phyloP scores from a whole-genome alignment of 2,888 invertebrate genomes.

The Sepioteuthis lessoniana region DNA sequence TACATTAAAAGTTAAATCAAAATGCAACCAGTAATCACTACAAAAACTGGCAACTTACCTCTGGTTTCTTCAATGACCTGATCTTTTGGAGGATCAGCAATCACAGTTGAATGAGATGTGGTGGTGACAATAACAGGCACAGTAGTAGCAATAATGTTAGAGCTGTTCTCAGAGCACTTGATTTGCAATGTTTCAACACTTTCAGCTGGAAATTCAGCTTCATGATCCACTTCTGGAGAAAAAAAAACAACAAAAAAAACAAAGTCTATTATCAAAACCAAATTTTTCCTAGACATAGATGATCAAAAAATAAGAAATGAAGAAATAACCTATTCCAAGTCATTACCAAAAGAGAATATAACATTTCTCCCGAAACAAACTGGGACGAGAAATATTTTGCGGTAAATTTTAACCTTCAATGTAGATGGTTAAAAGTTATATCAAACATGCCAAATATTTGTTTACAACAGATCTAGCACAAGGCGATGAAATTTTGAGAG shows the following conservation, averaged over 20 bases:
- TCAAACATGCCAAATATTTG: neutral
- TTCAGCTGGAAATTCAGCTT: neutral
- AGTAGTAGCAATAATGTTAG: neutral
- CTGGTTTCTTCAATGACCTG: neutral
- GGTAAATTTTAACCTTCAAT: too few relatives aligned
- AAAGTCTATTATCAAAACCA: neutral
- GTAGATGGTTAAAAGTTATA: neutral
- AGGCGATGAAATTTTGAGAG: too few relatives aligned
- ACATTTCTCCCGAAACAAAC: too few relatives aligned
- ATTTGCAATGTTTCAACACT: neutral
- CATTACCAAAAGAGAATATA: too few relatives aligned
- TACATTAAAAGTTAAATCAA: neutral
- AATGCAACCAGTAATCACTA: neutral
- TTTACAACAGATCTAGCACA: too few relatives aligned
- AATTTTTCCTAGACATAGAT: neutral
- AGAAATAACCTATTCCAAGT: too few relatives aligned
- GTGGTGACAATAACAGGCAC: neutral
- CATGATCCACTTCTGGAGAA: constrained; percentile 35
- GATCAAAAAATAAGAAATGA: too few relatives aligned
- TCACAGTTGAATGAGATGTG: neutral
- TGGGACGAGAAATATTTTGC: neutral
- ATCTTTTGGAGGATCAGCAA: neutral
- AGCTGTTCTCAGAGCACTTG: neutral
- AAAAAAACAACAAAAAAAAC: too few relatives aligned
- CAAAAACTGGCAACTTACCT: neutral